These are phyloP conservation scores for Malacoraja senta DNA, from an alignment of 2,797 vertebrate genomes.

Conservation along the genomic window DNA sequence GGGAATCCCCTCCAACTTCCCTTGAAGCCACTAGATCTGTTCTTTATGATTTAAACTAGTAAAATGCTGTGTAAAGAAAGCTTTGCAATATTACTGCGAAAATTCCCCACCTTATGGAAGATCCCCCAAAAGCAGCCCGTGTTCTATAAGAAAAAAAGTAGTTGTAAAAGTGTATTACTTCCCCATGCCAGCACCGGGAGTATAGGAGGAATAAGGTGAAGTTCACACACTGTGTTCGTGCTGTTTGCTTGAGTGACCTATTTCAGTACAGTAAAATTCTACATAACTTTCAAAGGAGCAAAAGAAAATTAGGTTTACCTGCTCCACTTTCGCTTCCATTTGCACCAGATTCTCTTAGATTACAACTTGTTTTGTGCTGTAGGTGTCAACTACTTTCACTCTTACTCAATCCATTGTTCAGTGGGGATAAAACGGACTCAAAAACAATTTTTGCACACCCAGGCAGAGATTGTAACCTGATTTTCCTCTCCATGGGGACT, in stretches of 20 bases:
- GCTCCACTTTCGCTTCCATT: not conserved
- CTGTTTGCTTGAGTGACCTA: not conserved
- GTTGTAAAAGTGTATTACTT: not conserved
- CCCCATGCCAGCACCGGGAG: not conserved
- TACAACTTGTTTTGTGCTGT: not conserved
- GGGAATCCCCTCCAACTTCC: not conserved
- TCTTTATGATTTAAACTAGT: constrained; percentile 9
- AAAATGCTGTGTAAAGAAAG: not conserved
- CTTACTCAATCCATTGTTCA: not conserved
- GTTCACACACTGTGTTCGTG: not conserved
- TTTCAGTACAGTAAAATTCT: not conserved
- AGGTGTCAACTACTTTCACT: not conserved
- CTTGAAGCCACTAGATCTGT: not conserved
- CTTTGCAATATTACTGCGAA: not conserved
- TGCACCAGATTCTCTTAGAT: not conserved
- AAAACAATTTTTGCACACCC: too few species aligned
- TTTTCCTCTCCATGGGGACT: not conserved
- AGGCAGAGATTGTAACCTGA: not conserved
- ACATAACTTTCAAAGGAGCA: not conserved
- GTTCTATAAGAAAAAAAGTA: not conserved
- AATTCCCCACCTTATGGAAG: constrained; percentile 1
- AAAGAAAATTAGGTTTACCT: not conserved
- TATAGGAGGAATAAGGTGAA: not conserved
- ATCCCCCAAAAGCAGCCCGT: not conserved
- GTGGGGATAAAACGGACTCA: not conserved